Evolutionary conservation across 2,113 vertebrate genomes (phyloP).

Genomic region (Dicerorhinus sumatrensis): DNA sequence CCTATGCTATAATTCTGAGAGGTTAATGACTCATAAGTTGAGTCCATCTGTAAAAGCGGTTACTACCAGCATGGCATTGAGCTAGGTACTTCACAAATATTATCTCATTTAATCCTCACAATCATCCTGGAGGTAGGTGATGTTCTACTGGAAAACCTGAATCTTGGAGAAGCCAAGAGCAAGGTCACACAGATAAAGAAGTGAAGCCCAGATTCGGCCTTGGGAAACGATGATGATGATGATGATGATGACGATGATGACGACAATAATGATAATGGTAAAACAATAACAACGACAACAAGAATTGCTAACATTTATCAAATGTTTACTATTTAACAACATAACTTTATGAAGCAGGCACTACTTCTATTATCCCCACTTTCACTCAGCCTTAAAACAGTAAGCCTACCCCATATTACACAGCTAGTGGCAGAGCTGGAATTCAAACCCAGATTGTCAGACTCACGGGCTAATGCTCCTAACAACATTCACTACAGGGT

Average conservation of each 20-base stretch:
- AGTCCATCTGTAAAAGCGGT: slow-evolving; percentile 7
- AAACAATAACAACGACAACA: neutral
- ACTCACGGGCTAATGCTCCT: neutral
- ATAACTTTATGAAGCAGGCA: neutral
- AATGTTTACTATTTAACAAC: neutral
- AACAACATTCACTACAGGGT: neutral
- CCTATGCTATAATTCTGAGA: slow-evolving; percentile 8
- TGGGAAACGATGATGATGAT: neutral
- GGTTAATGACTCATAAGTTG: neutral
- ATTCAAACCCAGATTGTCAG: neutral
- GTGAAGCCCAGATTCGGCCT: neutral
- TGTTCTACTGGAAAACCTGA: neutral
- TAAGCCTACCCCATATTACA: neutral
- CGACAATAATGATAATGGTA: neutral
- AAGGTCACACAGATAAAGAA: slow-evolving; percentile 19
- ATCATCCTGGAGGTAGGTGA: neutral
- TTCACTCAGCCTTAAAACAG: neutral
- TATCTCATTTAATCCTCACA: slow-evolving; percentile 26
- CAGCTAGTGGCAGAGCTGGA: neutral
- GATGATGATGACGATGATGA: neutral
- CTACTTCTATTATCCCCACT: neutral
- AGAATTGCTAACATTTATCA: neutral
- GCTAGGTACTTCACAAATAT: neutral
- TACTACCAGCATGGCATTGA: neutral
- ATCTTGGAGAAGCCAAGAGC: slow-evolving; percentile 50